These are phyloP conservation scores for Amphimallon solstitiale DNA, from an alignment of 2,888 invertebrate species.

Conservation along the genomic window DNA sequence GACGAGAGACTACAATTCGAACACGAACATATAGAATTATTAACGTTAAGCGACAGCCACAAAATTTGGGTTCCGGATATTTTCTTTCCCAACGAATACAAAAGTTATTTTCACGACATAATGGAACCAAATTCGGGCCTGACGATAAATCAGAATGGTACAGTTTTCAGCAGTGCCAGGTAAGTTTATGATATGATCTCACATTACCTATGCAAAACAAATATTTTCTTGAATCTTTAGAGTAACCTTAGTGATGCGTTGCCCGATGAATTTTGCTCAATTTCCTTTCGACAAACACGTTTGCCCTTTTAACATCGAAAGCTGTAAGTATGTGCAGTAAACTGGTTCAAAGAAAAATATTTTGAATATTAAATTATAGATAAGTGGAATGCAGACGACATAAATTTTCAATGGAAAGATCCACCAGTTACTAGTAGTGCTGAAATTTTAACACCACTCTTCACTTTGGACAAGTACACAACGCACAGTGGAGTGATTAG, in stretches of 20 bases:
- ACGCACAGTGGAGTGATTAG: slow-evolving; percentile 38
- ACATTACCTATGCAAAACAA: not conserved
- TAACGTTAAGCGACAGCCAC: slow-evolving; percentile 87
- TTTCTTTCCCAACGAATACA: slow-evolving; percentile 94
- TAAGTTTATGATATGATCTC: slow-evolving; percentile 55
- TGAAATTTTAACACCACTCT: slow-evolving; percentile 33
- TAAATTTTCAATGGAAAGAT: slow-evolving; percentile 33
- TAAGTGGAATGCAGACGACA: slow-evolving; percentile 33
- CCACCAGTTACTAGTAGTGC: slow-evolving; percentile 22
- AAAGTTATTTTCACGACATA: slow-evolving; percentile 92
- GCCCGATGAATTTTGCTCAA: slow-evolving; percentile 92
- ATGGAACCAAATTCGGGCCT: slow-evolving; percentile 95
- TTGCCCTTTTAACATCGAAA: slow-evolving; percentile 90
- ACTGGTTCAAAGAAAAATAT: not conserved
- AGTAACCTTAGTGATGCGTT: slow-evolving; percentile 88
- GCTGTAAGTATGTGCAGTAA: slow-evolving; percentile 79
- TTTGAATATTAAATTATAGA: slow-evolving; percentile 15
- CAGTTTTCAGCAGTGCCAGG: slow-evolving; percentile 90
- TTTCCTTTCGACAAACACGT: slow-evolving; percentile 92
- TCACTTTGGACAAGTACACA: slow-evolving; percentile 35
- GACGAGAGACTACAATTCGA: slow-evolving; percentile 86
- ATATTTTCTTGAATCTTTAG: slow-evolving; percentile 63
- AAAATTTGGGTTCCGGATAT: slow-evolving; percentile 96
- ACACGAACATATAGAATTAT: slow-evolving; percentile 82
- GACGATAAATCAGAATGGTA: slow-evolving; percentile 88